A percentile compares a stretch with the other conserved stretches of the same genome.
Evolutionary conservation across 2,797 vertebrate species (phyloP).

Genomic region (Onychomys torridus): DNA sequence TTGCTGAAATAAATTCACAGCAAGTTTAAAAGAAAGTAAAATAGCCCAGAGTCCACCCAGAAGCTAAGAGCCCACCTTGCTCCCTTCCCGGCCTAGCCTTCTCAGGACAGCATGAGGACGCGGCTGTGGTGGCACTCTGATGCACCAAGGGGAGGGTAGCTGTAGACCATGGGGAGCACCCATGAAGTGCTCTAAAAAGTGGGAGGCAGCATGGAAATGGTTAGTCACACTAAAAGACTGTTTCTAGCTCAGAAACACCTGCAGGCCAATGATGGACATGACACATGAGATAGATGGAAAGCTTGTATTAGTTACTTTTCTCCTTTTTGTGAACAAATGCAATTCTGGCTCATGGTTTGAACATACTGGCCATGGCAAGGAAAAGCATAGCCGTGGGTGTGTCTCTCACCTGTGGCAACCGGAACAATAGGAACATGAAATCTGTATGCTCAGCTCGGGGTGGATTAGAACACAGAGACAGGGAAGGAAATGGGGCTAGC

Average conservation of each 20-base stretch:
- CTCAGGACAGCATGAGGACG: background rate
- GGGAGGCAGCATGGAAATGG: background rate
- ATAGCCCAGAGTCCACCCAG: background rate
- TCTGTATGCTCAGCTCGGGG: background rate
- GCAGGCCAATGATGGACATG: conserved; percentile 9
- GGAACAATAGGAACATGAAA: background rate
- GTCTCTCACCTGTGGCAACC: background rate
- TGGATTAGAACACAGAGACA: background rate
- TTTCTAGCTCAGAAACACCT: conserved; percentile 24
- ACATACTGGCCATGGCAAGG: background rate
- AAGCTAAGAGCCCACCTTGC: conserved; percentile 6
- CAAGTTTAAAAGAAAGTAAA: background rate
- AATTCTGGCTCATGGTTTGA: background rate
- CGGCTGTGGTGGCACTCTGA: background rate
- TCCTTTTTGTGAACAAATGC: background rate
- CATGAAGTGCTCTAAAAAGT: background rate
- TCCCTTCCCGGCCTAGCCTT: background rate
- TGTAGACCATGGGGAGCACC: background rate
- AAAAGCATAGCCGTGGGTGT: background rate
- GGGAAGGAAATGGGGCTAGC: too few species aligned
- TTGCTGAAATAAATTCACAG: background rate
- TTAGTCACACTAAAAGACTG: conserved; percentile 6
- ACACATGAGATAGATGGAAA: conserved; percentile 44
- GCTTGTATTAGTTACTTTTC: background rate
- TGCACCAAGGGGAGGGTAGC: background rate